Evolutionary conservation across 2,113 vertebrate species (phyloP), one percentile per base, ranked within the genome.

Genomic region (Seriola dumerili): DNA sequence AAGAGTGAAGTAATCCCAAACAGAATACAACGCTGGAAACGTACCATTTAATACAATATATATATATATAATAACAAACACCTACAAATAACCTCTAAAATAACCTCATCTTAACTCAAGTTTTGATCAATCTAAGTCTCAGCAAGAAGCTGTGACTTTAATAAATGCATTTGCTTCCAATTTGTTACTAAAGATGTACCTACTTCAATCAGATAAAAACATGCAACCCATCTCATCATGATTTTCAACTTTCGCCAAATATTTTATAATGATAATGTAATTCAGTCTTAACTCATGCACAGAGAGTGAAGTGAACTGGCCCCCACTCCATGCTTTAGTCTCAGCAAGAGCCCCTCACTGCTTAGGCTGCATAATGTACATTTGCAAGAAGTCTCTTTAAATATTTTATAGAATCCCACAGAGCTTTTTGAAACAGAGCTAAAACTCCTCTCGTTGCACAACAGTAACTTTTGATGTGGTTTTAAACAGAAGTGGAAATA

Each of bases 331-430:
- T 76, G 48, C 57, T 80, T 65, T 16, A 48, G 4, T 36, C 69
- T 64, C 42, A 69, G 50, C 19, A 5, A 59, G 65, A 82, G 57
- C 52, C 67, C 40, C 78, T 63, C 44, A 11, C 74, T 77, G 72
- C 58, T 81, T 38, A 38, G 42, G 29, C 73, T 62, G 88, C 64
- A 44, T 61, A 61, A 77, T 81, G 65, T 65, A 25, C 58, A 76
- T 75, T 55, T 86, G 67, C 44, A 72, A 79, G 36, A 66, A 67
- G 50, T 55, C 61, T 68, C 1, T 16, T 79, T 90, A 63, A 83
- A 91, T 89, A 90, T 89, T 89, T 93, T 61, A 89, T 84, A 55
- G 72, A 80, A 65, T 50, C 67, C 46, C 70, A 25, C 57, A 77
- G 73, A 23, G 34, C 52, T 81, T 78, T 78, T 40, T 58, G 25